Conservation (phyloP, 2,113 vertebrate genomes). For the Acanthisitta chloris region DNA sequence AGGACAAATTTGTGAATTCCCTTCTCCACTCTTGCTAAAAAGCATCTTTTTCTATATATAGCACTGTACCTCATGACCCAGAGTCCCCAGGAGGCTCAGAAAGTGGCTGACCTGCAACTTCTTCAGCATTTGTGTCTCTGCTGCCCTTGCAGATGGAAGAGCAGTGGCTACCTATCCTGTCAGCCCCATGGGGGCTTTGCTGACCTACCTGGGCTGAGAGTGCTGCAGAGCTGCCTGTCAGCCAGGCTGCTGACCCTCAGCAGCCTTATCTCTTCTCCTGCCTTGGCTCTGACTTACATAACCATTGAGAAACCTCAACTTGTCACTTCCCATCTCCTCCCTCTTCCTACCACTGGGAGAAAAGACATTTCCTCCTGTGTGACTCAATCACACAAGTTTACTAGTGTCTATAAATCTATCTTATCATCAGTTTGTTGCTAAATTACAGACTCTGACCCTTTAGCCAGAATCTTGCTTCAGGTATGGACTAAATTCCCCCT, state of each 20-base stretch:
- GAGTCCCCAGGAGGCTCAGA: not conserved
- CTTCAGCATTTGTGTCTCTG: not conserved
- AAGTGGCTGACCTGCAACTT: not conserved
- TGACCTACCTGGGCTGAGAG: not conserved
- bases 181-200: rapidly evolving
- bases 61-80: not conserved
- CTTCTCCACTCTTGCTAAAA: not conserved
- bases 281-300: not conserved
- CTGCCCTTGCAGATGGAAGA: not conserved
- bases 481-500: not conserved
- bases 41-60: rapidly evolving
- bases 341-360: not conserved
- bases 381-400: not conserved
- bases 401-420: not conserved
- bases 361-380: not conserved
- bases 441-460: not conserved
- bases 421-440: not conserved
- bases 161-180: not conserved
- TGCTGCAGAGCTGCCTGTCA: not conserved
- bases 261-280: not conserved
- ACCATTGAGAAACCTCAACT: not conserved
- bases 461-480: not conserved
- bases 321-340: not conserved
- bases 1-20: not conserved
- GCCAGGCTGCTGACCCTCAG: not conserved